These are phyloP conservation scores for Tokudaia tokunoshimensis DNA, from an alignment of 2,797 vertebrate genomes.

Conservation along the genomic window DNA sequence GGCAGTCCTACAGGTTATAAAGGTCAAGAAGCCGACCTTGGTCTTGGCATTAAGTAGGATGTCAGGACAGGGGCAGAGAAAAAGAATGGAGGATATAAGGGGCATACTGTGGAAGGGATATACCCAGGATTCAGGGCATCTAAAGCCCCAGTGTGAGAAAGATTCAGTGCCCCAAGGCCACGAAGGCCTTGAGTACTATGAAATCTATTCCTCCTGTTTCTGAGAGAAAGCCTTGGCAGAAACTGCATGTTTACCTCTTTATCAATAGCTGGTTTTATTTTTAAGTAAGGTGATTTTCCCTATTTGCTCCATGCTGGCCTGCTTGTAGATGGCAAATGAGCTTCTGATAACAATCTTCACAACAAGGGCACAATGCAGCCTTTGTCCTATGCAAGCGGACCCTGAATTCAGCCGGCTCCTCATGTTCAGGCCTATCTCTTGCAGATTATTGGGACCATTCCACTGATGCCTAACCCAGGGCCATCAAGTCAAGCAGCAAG, in stretches of 20 bases:
- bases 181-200: rapidly evolving
- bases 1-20: neutral
- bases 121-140: too few relatives aligned
- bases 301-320: neutral
- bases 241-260: neutral
- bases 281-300: neutral
- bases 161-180: neutral
- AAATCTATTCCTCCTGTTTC: neutral
- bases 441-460: slow-evolving; percentile 99
- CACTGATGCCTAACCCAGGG: slow-evolving; percentile 97
- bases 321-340: neutral
- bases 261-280: neutral
- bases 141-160: neutral
- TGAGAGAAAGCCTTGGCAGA: neutral
- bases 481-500: slow-evolving; percentile 94
- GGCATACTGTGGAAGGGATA: rapidly evolving
- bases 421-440: slow-evolving; percentile 81
- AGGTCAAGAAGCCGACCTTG: neutral
- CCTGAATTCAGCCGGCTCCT: neutral
- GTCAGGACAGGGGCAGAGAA: neutral
- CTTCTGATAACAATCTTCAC: neutral
- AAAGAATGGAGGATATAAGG: too few relatives aligned
- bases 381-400: neutral
- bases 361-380: neutral
- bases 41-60: neutral